phyloP scores from a whole-genome alignment of 92 coral and sea anemone genomes.

The Parazoanthus atlanticus region DNA sequence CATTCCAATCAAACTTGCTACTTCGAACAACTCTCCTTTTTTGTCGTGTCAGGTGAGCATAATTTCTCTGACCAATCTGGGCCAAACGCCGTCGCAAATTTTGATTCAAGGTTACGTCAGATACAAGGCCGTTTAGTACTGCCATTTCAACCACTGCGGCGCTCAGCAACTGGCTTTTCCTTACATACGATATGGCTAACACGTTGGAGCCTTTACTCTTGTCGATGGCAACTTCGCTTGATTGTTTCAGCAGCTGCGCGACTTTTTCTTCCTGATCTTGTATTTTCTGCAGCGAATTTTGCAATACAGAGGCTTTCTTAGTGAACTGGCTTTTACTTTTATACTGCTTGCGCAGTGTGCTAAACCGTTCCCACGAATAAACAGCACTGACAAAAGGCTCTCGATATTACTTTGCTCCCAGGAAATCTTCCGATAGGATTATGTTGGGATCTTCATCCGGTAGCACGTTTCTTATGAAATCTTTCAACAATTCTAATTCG shows the following conservation, averaged over 20 bases:
- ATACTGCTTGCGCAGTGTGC: neutral
- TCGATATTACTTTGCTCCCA: slow-evolving; percentile 6
- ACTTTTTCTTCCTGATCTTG: slow-evolving; percentile 12
- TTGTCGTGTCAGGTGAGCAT: slow-evolving; percentile 4
- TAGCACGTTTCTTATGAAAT: neutral
- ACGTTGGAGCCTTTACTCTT: slow-evolving; percentile 25
- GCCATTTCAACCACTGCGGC: slow-evolving; percentile 1
- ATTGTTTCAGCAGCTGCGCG: neutral
- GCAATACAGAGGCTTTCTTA: slow-evolving; percentile 12
- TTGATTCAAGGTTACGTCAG: neutral
- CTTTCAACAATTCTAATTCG: neutral
- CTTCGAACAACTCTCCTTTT: slow-evolving; percentile 10
- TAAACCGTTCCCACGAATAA: neutral
- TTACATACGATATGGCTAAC: slow-evolving; percentile 29
- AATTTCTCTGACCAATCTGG: slow-evolving; percentile 13
- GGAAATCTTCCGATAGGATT: neutral
- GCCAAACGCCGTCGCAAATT: slow-evolving; percentile 20
- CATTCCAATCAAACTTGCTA: neutral
- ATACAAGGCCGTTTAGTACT: neutral
- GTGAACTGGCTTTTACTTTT: neutral
- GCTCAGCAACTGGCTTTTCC: slow-evolving; percentile 6
- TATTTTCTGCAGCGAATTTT: neutral
- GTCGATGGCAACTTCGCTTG: slow-evolving; percentile 19
- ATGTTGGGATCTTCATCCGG: neutral
- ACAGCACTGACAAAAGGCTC: neutral